Evolutionary conservation across 2,888 invertebrate genomes (phyloP), one percentile per base, ranked within the genome.

Genomic region (Branchellion lobata): DNA sequence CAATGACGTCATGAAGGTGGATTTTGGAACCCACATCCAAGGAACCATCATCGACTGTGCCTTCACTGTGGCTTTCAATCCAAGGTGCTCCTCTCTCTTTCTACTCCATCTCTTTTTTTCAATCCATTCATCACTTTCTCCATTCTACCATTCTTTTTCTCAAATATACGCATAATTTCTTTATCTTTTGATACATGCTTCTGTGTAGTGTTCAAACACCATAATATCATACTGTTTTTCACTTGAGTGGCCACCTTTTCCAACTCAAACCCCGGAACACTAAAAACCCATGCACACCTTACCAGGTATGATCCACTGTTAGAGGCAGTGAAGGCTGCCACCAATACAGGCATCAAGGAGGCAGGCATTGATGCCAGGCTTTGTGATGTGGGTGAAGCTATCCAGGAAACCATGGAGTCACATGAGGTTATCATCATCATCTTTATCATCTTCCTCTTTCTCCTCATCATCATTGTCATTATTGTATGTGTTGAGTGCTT

Each of bases 381-480:
- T 80, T 97, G 98, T 87, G 99, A 99, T 85, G 93, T 99, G 83
- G 99, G 91, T 18, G 93, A 95, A 82, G 94, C 94, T 0, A 95
- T 99, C 84, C 98, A 98, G 87, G 99, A 99, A 90, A 96, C 97
- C 0, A 99, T 99, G 99, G 98, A 99, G 86, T 97, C 96, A 0
- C 96, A 99, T 87, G 99, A 99, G 89, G 77, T 65, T 33, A 24
- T 11, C n/a, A 34, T 72, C 72, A 36, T 72, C 34, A 75, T 14
- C 8, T 8, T 14, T 18, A 18, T 47, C 47, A 47, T 65, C n/a
- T 14, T 14, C n/a, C 8, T 65, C 24, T 65, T n/a, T 65, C 24
- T n/a, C n/a, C n/a, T 14, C 8, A 14, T n/a, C 24, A 14, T 65
- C 8, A 11, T 14, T 14, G 24, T 65, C 8, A 65, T 24, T 65